Percentiles rank a stretch among this genome's conserved stretches.
These are phyloP conservation scores for Lysandra bellargus DNA, from an alignment of 2,888 invertebrate species.

Conservation along the genomic window DNA sequence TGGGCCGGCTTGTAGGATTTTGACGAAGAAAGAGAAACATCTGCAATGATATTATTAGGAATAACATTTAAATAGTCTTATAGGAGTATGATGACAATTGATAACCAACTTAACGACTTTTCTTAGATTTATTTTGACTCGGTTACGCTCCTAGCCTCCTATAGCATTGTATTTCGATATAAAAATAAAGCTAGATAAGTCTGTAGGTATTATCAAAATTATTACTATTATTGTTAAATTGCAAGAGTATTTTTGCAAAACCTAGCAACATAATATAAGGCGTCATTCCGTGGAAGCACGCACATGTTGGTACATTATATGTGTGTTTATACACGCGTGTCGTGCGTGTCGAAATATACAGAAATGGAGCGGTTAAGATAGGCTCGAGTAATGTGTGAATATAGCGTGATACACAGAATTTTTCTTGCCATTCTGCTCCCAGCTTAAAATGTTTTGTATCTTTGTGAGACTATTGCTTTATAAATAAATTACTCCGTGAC, in stretches of 20 bases:
- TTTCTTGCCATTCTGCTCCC: background rate
- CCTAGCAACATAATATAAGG: slow-evolving; percentile 16
- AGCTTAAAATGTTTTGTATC: background rate
- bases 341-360: slow-evolving; percentile 6
- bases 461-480: background rate
- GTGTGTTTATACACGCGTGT: background rate
- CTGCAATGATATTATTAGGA: too few species aligned
- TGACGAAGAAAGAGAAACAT: background rate
- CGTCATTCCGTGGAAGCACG: background rate
- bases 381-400: slow-evolving; percentile 19
- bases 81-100: too few species aligned
- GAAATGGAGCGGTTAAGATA: slow-evolving; percentile 14
- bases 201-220: too few species aligned
- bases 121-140: too few species aligned
- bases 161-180: too few species aligned
- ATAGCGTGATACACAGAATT: background rate
- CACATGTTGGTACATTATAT: background rate
- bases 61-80: too few species aligned
- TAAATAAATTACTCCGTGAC: background rate
- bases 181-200: too few species aligned
- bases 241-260: background rate
- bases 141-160: too few species aligned
- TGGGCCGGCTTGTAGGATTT: background rate
- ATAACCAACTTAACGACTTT: too few species aligned
- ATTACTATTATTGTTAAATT: background rate